Base-by-base conservation (phyloP, 2,113 vertebrate genomes). In the Lipotes vexillifer region DNA sequence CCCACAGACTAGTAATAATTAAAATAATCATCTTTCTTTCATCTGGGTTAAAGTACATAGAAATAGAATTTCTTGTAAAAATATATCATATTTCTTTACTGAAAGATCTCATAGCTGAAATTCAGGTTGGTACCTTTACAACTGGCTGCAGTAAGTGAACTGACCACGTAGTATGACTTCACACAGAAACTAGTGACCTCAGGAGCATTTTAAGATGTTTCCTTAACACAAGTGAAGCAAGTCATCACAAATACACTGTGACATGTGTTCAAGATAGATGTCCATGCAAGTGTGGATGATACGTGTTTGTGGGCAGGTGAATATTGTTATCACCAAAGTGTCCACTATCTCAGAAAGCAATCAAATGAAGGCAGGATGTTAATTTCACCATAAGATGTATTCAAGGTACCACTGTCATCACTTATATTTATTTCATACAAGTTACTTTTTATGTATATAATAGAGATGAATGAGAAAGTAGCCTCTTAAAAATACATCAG, bases 101-200 rank as follows among this genome's bases (percentile, higher is more conserved):
- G 20, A 95, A 96, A 97, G 55, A 69, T 80, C 91, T 94, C 74
- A 94, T 8, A 84, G 91, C 31, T 82, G 8, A 92, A 78, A 89
- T 96, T 98, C 91, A 95, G 81, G 84, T 94, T 93, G 61, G 2
- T 88, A 72, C 69, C 75, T 78, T 46, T 97, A 92, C 31, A 81
- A 72, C 15, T 88, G 92, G 92, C 36, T 92, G 23, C 55, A 95
- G 72, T 96, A 97, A 97, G 97, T 97, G 96, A 97, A 97, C 96
- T 94, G 95, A 68, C 94, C 94, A 74, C 11, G 78, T 97, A 94
- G 52, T 33, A 91, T 98, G 99, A 98, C 98, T 98, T 98, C 95
- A 97, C 98, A 97, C 97, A 98, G 97, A 98, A 98, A 98, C 97
- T 98, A 98, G 99, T 98, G 99, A 99, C 98, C 98, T 98, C 94